A percentile compares a stretch with the other conserved stretches of the same genome.
Conservation (phyloP, 2,888 invertebrate species). For the Lycophotia porphyrea region DNA sequence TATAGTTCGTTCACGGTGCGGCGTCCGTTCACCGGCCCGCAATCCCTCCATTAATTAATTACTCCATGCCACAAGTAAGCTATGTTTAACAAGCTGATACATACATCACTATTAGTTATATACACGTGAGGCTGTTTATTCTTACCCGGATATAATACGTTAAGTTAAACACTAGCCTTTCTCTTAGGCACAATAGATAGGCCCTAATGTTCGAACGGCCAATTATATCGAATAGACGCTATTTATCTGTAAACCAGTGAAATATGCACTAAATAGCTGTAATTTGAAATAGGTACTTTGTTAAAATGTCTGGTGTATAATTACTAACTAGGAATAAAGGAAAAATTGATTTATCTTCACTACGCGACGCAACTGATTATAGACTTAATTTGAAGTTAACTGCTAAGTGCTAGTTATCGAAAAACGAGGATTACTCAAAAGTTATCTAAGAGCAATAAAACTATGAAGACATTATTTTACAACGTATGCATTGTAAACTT, state of each 20-base stretch:
- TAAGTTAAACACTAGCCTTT: slow-evolving; percentile 54
- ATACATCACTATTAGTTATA: slow-evolving; percentile 45
- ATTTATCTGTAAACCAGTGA: slow-evolving; percentile 52
- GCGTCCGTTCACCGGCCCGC: background rate
- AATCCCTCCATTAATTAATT: slow-evolving; percentile 36
- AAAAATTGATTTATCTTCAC: slow-evolving; percentile 44
- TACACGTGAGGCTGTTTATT: slow-evolving; percentile 45
- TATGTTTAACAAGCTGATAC: slow-evolving; percentile 37
- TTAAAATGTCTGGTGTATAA: slow-evolving; percentile 31
- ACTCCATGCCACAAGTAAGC: slow-evolving; percentile 28
- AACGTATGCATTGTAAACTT: slow-evolving; percentile 9
- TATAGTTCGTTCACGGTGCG: too few species aligned
- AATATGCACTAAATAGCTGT: slow-evolving; percentile 49
- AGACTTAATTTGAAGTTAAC: slow-evolving; percentile 26
- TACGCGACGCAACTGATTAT: slow-evolving; percentile 24
- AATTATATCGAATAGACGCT: slow-evolving; percentile 53
- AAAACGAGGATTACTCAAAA: background rate
- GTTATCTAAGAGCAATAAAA: slow-evolving; percentile 5
- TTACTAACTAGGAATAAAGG: slow-evolving; percentile 40
- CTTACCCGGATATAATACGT: slow-evolving; percentile 58
- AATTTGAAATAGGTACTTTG: slow-evolving; percentile 45
- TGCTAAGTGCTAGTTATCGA: background rate
- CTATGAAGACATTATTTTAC: background rate
- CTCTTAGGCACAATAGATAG: slow-evolving; percentile 59
- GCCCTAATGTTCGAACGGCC: slow-evolving; percentile 36